Base-by-base conservation (phyloP, 2,797 vertebrate species). In the Triplophysa yarkandensis region DNA sequence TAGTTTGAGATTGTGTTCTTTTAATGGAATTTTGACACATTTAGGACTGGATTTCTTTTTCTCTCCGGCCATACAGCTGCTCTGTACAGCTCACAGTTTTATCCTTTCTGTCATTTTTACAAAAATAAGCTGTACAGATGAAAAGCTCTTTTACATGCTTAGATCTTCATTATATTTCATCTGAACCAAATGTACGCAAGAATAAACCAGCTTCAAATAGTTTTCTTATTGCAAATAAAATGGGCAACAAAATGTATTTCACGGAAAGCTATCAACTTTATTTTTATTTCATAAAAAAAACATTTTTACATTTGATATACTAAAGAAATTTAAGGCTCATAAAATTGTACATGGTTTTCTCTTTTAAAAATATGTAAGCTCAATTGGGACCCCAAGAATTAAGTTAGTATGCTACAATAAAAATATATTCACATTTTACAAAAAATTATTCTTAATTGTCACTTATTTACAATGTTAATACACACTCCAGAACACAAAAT, bases 331-430 rank as follows among this genome's bases (percentile, higher is more conserved):
- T 88, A 92, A 92, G 87, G 88, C 90, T 89, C 84, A 65, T 81
- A 72, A 88, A 67, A 25, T n/a, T 34, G 0, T 32, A 57, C 14
- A 54, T 8, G 5, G 17, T 60, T n/a, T 52, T n/a, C 44, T 46
- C 10, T 52, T 41, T 67, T 85, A 82, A 81, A 82, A 85, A 77
- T 21, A 57, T 66, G 19, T 50, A 44, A 85, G 80, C 83, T 80
- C 81, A 88, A 87, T 77, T 85, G 63, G 82, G 76, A 87, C 66
- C 81, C 62, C 84, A 84, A 82, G 57, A 90, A 88, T 92, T 90
- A 92, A 92, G 88, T 93, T 93, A 92, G 90, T 89, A 83, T 66
- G 82, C 87, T 89, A 89, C 79, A 77, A 89, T 91, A 91, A 82
- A 91, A 92, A 92, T 71, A 91, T 89, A 90, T 87, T 71, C 68